Base-by-base conservation (phyloP, 2,113 vertebrate genomes). In the Nyctereutes procyonoides region DNA sequence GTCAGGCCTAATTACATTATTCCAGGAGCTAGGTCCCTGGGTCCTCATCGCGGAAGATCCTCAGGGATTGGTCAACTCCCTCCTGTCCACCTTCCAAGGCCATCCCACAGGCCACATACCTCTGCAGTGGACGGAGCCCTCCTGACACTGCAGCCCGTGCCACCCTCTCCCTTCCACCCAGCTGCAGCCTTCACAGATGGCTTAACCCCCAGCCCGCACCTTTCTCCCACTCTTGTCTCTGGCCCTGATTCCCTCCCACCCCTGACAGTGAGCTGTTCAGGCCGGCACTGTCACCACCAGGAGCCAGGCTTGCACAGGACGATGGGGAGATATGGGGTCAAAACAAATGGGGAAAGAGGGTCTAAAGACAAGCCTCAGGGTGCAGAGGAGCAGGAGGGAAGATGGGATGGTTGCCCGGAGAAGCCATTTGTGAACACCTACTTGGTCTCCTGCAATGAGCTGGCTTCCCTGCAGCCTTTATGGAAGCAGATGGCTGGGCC, bases 151-250 rank as follows among this genome's bases (percentile, higher is more conserved):
- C 10, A 5, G 8, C 73, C 51, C 73, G 2, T 7, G 8, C 62
- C 77, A 26, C 15, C 48, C 60, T 3, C 32, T 11, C 16, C 12
- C 63, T 30, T 62, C 43, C 15, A 28, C 28, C n/a, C 20, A 26
- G 55, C 43, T 10, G 8, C 43, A 56, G 38, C 35, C 24, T n/a
- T 67, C 6, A 3, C 8, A n/a, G 24, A 35, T 20, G 9, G 30
- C 69, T 82, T 2, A 30, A 3, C 17, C 35, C n/a, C 5, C 26
- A 30, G n/a, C 20, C 43, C 17, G 1, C 0, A 1, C 20, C 15
- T 32, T 60, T 62, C 30, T 24, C 32, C 38, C 32, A 14, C 35
- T 73, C 38, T 28, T 12, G 62, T 73, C 17, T 55, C 71, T 3
- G 30, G 8, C 38, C 15, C 17, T 22, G 38, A n/a, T 32, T 85